Evolutionary conservation across 2,888 invertebrate genomes (phyloP).

Genomic region (Psococerastis gibbosa): DNA sequence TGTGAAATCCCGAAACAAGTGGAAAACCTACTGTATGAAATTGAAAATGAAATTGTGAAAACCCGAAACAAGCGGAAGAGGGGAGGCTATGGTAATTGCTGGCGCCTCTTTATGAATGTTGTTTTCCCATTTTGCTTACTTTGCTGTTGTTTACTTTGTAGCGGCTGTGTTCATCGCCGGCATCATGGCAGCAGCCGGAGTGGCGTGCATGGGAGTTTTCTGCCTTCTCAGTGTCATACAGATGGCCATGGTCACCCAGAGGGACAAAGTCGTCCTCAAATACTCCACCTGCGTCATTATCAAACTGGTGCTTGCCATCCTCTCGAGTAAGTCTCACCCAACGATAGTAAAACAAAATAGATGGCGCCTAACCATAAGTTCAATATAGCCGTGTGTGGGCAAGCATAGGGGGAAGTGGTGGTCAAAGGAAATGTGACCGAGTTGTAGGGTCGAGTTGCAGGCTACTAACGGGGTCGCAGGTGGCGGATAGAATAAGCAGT

Average conservation of each 20-base stretch:
- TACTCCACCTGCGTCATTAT: slow-evolving; percentile 58
- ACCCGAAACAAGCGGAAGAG: no score
- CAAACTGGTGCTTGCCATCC: slow-evolving; percentile 56
- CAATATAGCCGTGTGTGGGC: neutral
- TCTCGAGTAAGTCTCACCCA: slow-evolving; percentile 63
- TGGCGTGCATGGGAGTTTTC: slow-evolving; percentile 52
- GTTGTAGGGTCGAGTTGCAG: no score
- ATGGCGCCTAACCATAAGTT: no score
- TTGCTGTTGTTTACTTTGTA: slow-evolving; percentile 26
- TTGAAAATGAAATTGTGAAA: no score
- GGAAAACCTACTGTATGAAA: no score
- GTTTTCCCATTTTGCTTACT: no score
- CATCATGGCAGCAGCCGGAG: slow-evolving; percentile 54
- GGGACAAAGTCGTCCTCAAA: slow-evolving; percentile 57
- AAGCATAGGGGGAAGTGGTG: neutral
- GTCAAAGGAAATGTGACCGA: no score
- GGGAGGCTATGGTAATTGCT: no score
- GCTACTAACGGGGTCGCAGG: no score
- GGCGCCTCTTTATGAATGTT: no score
- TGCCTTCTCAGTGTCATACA: slow-evolving; percentile 64
- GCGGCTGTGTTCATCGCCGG: slow-evolving; percentile 71
- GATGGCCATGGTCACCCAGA: slow-evolving; percentile 71
- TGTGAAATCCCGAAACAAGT: no score
- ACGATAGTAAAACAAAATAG: slow-evolving; percentile 9
- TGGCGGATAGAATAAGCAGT: no score